phyloP scores from a whole-genome alignment of 1,140 invertebrate genomes.

The Frieseomelitta varia region DNA sequence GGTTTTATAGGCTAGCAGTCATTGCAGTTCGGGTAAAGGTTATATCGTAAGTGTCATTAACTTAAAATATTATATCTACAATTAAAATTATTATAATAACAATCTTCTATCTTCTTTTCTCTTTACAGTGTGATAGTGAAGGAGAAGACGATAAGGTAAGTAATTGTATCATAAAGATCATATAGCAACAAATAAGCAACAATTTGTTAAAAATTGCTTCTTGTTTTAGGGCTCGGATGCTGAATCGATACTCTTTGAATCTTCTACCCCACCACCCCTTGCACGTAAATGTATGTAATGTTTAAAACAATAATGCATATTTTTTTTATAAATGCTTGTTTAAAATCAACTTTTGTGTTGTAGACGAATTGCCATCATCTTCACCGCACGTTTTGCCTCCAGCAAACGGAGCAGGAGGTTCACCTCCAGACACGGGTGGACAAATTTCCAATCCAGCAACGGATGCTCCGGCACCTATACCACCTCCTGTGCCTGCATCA shows the following conservation, averaged over 20 bases:
- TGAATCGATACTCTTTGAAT: slow-evolving; percentile 88
- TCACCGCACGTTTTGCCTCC: slow-evolving; percentile 83
- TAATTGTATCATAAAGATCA: slow-evolving; percentile 35
- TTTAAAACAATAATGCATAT: not conserved
- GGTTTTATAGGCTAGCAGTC: slow-evolving; percentile 89
- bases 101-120: slow-evolving; percentile 68
- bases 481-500: slow-evolving; percentile 79
- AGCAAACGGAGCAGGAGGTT: slow-evolving; percentile 81
- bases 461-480: slow-evolving; percentile 80
- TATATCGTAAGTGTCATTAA: slow-evolving; percentile 88
- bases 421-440: slow-evolving; percentile 80
- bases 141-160: slow-evolving; percentile 93
- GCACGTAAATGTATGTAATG: slow-evolving; percentile 83
- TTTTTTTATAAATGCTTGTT: not conserved
- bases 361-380: slow-evolving; percentile 82
- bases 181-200: not conserved
- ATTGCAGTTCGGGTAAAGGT: slow-evolving; percentile 93
- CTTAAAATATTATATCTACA: not conserved
- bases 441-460: slow-evolving; percentile 81
- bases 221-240: slow-evolving; percentile 86
- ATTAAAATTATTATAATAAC: slow-evolving; percentile 8
- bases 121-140: slow-evolving; percentile 94
- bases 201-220: not conserved
- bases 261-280: slow-evolving; percentile 85
- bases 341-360: slow-evolving; percentile 19